Evolutionary conservation across 2,888 invertebrate species (phyloP).

Genomic region (Chrysotoxum bicinctum): DNA sequence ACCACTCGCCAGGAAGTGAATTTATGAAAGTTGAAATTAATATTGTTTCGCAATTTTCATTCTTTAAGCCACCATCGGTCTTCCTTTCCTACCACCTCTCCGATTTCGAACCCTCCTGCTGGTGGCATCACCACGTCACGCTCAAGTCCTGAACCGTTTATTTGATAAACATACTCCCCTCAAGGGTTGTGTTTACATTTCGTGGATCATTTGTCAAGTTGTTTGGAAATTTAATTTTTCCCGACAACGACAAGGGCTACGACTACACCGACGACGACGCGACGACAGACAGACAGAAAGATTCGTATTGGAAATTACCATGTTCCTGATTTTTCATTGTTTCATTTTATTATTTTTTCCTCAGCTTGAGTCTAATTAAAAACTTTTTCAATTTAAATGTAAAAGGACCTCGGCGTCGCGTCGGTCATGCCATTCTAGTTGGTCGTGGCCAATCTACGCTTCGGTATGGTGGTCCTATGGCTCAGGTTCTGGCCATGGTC

Average conservation of each 20-base stretch:
- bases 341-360: conserved; percentile 4
- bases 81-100: neutral
- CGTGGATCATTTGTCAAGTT: conserved; percentile 73
- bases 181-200: conserved; percentile 71
- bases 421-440: conserved; percentile 14
- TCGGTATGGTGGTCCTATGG: neutral
- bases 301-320: conserved; percentile 63
- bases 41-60: conserved; percentile 67
- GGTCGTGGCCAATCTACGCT: conserved; percentile 22
- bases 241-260: neutral
- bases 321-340: conserved; percentile 50
- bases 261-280: neutral
- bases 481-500: neutral
- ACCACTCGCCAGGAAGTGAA: conserved; percentile 63
- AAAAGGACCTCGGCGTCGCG: conserved; percentile 24
- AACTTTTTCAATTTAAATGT: conserved; percentile 67
- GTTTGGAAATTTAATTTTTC: conserved; percentile 63
- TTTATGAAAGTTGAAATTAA: conserved; percentile 73
- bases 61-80: conserved; percentile 49
- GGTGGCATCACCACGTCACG: neutral
- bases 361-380: conserved; percentile 50
- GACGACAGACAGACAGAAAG: conserved; percentile 40
- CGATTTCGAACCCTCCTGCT: neutral
- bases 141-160: conserved; percentile 43
- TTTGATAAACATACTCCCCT: conserved; percentile 68